Evolutionary conservation across 2,797 vertebrate species (phyloP).

Genomic region (Austrolebias charrua): DNA sequence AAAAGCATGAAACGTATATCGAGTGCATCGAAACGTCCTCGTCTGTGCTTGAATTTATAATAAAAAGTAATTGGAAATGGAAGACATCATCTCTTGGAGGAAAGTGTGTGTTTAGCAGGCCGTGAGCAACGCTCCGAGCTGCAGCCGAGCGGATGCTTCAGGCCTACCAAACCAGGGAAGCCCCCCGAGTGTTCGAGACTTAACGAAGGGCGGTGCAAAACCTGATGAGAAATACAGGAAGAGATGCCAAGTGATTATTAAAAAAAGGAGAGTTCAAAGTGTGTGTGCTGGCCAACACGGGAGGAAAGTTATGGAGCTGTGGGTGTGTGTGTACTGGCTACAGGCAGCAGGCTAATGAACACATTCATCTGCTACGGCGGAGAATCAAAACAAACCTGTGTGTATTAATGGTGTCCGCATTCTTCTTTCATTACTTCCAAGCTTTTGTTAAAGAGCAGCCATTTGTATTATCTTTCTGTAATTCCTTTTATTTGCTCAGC

Average conservation of each 20-base stretch:
- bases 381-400: conserved; percentile 48
- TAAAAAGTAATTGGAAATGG: conserved; percentile 24
- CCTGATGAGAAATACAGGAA: conserved; percentile 14
- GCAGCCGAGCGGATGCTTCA: conserved; percentile 38
- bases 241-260: conserved; percentile 8
- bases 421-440: conserved; percentile 27
- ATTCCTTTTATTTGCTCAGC: background rate
- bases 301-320: conserved; percentile 21
- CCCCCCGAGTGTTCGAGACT: conserved; percentile 25
- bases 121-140: conserved; percentile 23
- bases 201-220: conserved; percentile 24
- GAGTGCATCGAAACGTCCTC: conserved; percentile 2
- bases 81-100: conserved; percentile 18
- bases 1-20: background rate
- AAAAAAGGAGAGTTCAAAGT: conserved; percentile 8
- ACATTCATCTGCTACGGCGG: conserved; percentile 66
- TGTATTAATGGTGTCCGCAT: conserved; percentile 36
- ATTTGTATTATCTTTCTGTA: conserved; percentile 22
- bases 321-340: conserved; percentile 36
- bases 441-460: conserved; percentile 22
- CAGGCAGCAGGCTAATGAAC: conserved; percentile 66
- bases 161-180: conserved; percentile 50
- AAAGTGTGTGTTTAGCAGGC: conserved; percentile 42
- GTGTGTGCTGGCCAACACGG: conserved; percentile 26
- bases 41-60: background rate